Base-by-base conservation (phyloP, 2,888 invertebrate species). In the Coelopa pilipes region DNA sequence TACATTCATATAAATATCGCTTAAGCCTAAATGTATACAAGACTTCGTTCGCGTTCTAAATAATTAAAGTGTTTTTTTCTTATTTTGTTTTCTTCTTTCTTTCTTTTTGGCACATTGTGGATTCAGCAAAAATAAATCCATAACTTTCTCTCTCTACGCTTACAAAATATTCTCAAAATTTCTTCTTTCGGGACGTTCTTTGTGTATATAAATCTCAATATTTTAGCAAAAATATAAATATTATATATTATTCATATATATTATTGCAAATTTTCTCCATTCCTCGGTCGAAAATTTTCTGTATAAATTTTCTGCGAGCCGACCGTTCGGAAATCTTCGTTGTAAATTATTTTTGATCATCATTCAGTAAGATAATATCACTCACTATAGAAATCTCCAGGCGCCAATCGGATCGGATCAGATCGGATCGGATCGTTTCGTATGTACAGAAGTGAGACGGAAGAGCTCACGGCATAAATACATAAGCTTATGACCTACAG, bases 101-200 rank as follows among this genome's bases (percentile, higher is more conserved):
- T 76, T 70, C 63, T 81, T 80, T 82, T 82, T 82, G 83, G 82
- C 83, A 82, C 82, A 82, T 80, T 79, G 80, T 81, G 80, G 82
- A 81, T 82, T 81, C 76, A 76, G 80, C 75, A 74, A 70, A 80
- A 76, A 71, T 46, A 65, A 46, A 65, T 46, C 65, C 65, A 65
- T 46, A 65, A 47, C 46, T 19, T 65, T 49, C 15, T 49, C 17
- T 65, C 24, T 49, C 17, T 65, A n/a, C 5, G 49, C 70, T 70
- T 59, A 59, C 53, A 53, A 53, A 53, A 53, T 53, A 53, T 53
- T 53, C 10, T 53, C 53, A 9, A 53, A 53, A 53, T 53, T 53
- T 11, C n/a, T n/a, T 7, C 53, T 4, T 53, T 53, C n/a, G 53
- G n/a, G n/a, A 53, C n/a, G 15, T 7, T 49, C 49, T 49, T 49